Evolutionary conservation across 2,113 vertebrate genomes (phyloP), one percentile per base, ranked within the genome.

Genomic region (Notiomystis cincta): DNA sequence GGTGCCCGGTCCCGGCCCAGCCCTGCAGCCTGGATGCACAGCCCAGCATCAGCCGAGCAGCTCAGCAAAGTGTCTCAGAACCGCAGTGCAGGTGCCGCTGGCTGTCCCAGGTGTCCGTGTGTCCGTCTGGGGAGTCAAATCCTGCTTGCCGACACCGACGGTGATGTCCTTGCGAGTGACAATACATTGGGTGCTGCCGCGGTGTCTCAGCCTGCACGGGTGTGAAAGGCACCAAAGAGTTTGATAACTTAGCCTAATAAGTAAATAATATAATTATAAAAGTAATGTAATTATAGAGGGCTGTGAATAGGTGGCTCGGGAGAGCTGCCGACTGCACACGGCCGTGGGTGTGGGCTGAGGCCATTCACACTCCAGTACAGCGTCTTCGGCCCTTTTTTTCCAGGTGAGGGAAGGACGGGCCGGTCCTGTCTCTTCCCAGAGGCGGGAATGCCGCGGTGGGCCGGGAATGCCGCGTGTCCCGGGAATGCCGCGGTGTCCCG

Each of bases 91-190:
- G 38, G 22, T 0, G 1, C 3, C 2, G 1, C 11, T 0, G 5
- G 18, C 56, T 58, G 15, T 48, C 6, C 50, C 37, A 5, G 33
- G 45, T 1, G 18, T 7, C 21, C 19, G 3, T 18, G 35, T 1
- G 21, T 15, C 18, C 7, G 1, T 15, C 16, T 12, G 13, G 1
- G 58, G 11, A 45, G 18, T 4, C 21, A 73, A 30, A 62, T 5
- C n/a, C 67, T 0, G 0, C 28, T 51, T 10, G 15, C 15, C 0
- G 0, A 30, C n/a, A 9, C n/a, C 1, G 2, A 4, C 0, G 1
- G 24, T 25, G 57, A 21, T 0, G 1, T 51, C 33, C 25, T 24
- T 3, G 1, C 3, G 24, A 1, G 1, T 1, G 10, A 30, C 13
- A 25, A 35, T 0, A 2, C 18, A 15, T 1, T 3, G 10, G 3